Percentiles rank a stretch among this genome's conserved stretches.
These are phyloP conservation scores for Dicaeum eximium DNA, from an alignment of 2,113 vertebrate species.

Conservation along the genomic window DNA sequence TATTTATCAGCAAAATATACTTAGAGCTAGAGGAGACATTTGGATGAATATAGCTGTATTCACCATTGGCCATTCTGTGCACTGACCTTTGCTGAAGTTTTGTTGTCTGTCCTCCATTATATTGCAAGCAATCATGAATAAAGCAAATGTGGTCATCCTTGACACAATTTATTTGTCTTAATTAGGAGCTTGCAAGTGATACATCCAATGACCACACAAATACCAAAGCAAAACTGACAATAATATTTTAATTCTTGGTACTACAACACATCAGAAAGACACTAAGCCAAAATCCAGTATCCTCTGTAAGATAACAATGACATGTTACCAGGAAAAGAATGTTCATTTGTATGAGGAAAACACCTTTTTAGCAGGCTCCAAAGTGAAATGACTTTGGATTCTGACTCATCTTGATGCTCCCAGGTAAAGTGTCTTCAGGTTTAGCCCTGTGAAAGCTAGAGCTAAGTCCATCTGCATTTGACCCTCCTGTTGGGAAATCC, in stretches of 20 bases:
- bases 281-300: neutral
- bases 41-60: neutral
- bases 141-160: neutral
- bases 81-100: neutral
- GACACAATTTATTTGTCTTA: neutral
- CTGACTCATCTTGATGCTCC: neutral
- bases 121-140: neutral
- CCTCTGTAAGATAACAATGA: neutral
- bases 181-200: neutral
- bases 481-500: neutral
- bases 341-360: neutral
- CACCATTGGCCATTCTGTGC: neutral
- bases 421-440: neutral
- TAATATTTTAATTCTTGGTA: neutral
- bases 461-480: neutral
- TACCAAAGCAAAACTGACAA: neutral
- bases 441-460: neutral
- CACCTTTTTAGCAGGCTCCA: neutral
- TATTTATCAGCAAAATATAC: neutral
- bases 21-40: neutral
- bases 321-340: neutral
- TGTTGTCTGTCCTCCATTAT: neutral
- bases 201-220: neutral
- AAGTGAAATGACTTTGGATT: neutral
- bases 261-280: neutral